Evolutionary conservation across 2,888 invertebrate genomes (phyloP).

Genomic region (Epiblema foenella): DNA sequence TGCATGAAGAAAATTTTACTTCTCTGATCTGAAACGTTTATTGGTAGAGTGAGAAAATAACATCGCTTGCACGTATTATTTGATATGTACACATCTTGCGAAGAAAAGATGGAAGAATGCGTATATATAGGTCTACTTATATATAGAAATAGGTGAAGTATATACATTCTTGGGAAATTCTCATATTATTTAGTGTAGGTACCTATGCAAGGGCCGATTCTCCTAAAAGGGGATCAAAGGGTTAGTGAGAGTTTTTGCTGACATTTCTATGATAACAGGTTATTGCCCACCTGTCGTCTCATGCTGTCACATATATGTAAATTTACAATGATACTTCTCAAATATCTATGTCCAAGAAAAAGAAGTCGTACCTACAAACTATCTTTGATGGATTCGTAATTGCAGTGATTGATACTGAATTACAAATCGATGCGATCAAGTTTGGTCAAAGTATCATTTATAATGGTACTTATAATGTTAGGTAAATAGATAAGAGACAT

Average conservation of each 20-base stretch:
- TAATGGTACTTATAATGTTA: no score
- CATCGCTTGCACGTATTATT: not conserved
- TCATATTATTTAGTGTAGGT: conserved; percentile 4
- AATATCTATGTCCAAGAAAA: not conserved
- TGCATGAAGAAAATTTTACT: no score
- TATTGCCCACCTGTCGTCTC: conserved; percentile 69
- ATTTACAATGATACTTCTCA: not conserved
- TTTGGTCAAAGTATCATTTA: no score
- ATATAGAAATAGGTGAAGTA: not conserved
- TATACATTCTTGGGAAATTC: conserved; percentile 2
- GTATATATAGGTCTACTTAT: not conserved
- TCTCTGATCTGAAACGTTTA: no score
- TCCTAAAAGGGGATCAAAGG: conserved; percentile 58
- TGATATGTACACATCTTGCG: not conserved
- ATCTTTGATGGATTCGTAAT: no score
- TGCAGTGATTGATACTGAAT: no score
- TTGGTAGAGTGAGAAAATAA: not conserved
- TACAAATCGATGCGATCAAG: no score
- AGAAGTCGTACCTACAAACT: not conserved
- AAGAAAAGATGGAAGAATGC: not conserved
- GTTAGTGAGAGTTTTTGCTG: conserved; percentile 77
- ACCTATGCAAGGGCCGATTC: conserved; percentile 31
- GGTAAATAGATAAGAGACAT: no score
- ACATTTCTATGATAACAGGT: conserved; percentile 69
- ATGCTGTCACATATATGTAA: conserved; percentile 50